Evolutionary conservation across 2,113 vertebrate species (phyloP), one percentile per base, ranked within the genome.

Genomic region (Elgaria multicarinata): DNA sequence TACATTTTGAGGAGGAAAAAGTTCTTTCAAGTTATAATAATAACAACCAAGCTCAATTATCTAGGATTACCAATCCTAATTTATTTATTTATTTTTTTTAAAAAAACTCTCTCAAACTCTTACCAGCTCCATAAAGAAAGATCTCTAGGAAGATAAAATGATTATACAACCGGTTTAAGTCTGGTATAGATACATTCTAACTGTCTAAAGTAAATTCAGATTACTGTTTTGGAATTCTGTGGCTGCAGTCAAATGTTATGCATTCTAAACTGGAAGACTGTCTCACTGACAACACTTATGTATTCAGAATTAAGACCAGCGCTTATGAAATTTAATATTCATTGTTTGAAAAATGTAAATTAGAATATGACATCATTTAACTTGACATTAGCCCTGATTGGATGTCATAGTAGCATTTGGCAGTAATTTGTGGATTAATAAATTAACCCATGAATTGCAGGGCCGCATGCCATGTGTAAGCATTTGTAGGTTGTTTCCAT

Each of bases 101-200:
- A 16, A 62, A 28, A 28, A 26, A 4, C 31, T 53, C 2, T 67
- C 82, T 46, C 66, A 87, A 93, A 90, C 20, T 71, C 14, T 36
- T 87, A n/a, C 2, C 6, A 90, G 83, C 87, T 89, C 82, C 87
- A 85, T 79, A 90, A 89, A 50, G 39, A 78, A 9, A 90, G 26
- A 5, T 24, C 31, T 44, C 53, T 18, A 76, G 39, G 55, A 76
- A 33, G 55, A 86, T 6, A 39, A 64, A 64, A 44, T 76, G 13
- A 75, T 55, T 44, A 74, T 5, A 31, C 69, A 39, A 39, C 28
- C 22, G 55, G 24, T 74, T 72, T 62, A 86, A 66, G 39, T 66
- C 28, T 83, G 44, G 22, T 83, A 13, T 33, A 46, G 13, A 28
- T 85, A n/a, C 64, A n/a, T n/a, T 76, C 10, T 77, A 78, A 64